Evolutionary conservation across 2,113 vertebrate genomes (phyloP).

Genomic region (Clarias gariepinus): DNA sequence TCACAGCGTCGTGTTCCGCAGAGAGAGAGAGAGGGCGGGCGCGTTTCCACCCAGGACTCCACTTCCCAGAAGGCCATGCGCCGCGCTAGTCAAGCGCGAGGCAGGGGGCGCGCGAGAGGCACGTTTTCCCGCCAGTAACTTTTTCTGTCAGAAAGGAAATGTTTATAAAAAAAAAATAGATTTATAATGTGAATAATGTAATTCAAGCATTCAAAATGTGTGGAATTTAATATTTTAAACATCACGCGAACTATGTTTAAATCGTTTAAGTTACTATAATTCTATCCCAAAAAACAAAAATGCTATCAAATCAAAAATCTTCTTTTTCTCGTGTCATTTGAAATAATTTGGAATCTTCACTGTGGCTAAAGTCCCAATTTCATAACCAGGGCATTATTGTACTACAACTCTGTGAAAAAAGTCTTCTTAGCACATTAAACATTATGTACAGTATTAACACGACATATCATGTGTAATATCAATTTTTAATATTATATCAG

Average conservation of each 20-base stretch:
- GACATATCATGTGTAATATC: no score
- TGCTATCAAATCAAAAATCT: not conserved
- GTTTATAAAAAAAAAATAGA: not conserved
- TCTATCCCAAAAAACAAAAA: not conserved
- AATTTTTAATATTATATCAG: no score
- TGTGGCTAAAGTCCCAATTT: not conserved
- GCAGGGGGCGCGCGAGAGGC: not conserved
- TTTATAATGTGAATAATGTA: not conserved
- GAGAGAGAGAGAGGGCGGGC: constrained; percentile 75
- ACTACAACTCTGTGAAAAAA: not conserved
- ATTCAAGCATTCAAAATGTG: not conserved
- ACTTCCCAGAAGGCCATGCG: constrained; percentile 72
- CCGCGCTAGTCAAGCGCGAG: not conserved
- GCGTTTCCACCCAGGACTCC: constrained; percentile 61
- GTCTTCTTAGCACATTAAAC: not conserved
- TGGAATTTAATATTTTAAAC: not conserved
- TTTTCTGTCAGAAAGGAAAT: not conserved
- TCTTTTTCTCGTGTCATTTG: not conserved
- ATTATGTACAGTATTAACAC: not conserved
- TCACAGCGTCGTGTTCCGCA: constrained; percentile 61
- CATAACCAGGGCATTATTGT: no score
- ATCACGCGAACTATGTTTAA: not conserved
- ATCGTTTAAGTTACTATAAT: not conserved
- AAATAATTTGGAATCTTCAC: not conserved
- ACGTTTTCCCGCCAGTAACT: not conserved